Evolutionary conservation across 2,113 vertebrate genomes (phyloP), one percentile per base, ranked within the genome.

Genomic region (Chlorodrepanis virens): DNA sequence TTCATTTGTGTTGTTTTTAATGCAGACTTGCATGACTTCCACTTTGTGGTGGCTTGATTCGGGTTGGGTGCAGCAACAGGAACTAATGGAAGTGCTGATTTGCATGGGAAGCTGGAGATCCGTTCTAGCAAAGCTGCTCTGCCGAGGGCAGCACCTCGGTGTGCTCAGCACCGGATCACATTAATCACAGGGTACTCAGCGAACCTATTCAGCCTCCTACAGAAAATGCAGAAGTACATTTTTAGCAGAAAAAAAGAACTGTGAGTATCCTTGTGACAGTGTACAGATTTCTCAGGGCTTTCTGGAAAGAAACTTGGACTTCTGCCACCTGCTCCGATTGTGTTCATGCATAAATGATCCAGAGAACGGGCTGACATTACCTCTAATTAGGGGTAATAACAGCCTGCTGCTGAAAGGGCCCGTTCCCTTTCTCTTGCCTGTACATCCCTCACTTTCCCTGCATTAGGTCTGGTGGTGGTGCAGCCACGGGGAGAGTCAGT

Each of bases 261-360:
- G 6, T 10, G 65, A 95, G 85, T 86, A 42, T 67, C 76, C 57
- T 74, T 90, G 56, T 87, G 90, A 74, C 64, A 83, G 63, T 17
- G 39, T 70, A 61, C 78, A 88, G 78, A 93, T 95, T 93, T 94
- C 56, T 96, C 22, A 31, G 47, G 79, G 64, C 79, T 63, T 87
- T 92, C 76, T 94, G 92, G 88, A 83, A 88, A 78, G 94, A 92
- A 96, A 86, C 85, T 81, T 95, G 94, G 93, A 95, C 64, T 94
- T 86, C 71, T 81, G 94, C 93, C 85, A 94, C 88, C 89, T 86
- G 90, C 47, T 96, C 74, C 56, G 10, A 93, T 83, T 96, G 92
- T 94, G 86, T 95, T 95, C 93, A 82, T 81, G 94, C 93, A 94
- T 67, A 96, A 95, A 94, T 67, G 96, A 95, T 90, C 72, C 76